Conservation (phyloP, 2,888 invertebrate species). For the Thumatha senex region DNA sequence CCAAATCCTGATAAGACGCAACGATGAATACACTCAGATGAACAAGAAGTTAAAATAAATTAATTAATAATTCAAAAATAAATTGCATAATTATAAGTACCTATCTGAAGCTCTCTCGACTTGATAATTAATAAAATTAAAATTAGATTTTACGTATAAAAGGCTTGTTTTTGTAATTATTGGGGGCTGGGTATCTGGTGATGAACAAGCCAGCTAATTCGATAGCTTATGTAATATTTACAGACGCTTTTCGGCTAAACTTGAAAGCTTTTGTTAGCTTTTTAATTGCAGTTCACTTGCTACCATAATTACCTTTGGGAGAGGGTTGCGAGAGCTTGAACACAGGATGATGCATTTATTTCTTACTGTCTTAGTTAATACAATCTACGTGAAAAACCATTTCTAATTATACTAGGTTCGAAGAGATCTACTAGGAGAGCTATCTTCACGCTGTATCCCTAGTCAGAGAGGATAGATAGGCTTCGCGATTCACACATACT, state of each 20-base stretch:
- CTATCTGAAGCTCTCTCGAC: slow-evolving; percentile 43
- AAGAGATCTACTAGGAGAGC: too few species aligned
- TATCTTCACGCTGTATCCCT: too few species aligned
- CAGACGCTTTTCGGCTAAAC: slow-evolving; percentile 67
- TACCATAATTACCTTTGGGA: slow-evolving; percentile 80
- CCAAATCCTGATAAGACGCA: too few species aligned
- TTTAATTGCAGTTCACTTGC: slow-evolving; percentile 79
- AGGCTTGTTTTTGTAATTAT: slow-evolving; percentile 72
- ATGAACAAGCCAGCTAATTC: slow-evolving; percentile 63
- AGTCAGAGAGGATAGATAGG: too few species aligned
- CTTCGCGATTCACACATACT: too few species aligned
- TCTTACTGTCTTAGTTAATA: too few species aligned
- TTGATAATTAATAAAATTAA: slow-evolving; percentile 74
- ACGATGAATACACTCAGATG: too few species aligned
- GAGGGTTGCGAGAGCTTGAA: slow-evolving; percentile 57
- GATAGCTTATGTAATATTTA: slow-evolving; percentile 76
- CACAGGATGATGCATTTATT: slow-evolving; percentile 44
- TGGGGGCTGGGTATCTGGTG: slow-evolving; percentile 45
- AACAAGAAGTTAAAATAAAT: too few species aligned
- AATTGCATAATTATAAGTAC: not conserved
- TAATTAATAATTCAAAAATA: not conserved
- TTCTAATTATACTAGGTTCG: too few species aligned
- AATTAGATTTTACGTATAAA: slow-evolving; percentile 73
- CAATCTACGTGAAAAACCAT: too few species aligned
- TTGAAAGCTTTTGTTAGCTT: slow-evolving; percentile 78